Percentiles rank a stretch among this genome's conserved stretches.
These are phyloP conservation scores for Miichthys miiuy DNA, from an alignment of 2,797 vertebrate species.

Conservation along the genomic window DNA sequence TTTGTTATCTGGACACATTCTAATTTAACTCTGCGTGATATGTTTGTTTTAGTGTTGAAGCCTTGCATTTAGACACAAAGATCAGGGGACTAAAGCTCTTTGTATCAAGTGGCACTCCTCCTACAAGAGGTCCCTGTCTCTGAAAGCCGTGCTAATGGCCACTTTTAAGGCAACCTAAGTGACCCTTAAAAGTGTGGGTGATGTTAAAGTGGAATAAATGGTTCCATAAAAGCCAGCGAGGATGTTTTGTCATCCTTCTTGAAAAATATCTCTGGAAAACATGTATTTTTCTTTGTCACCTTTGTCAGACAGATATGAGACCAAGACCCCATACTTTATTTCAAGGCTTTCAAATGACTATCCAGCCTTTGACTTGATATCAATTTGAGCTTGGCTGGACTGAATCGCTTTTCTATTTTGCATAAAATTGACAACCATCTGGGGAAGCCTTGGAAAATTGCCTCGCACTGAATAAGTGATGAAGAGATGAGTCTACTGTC, in stretches of 20 bases:
- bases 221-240: conserved; percentile 76
- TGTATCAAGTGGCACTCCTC: conserved; percentile 60
- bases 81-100: conserved; percentile 57
- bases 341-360: conserved; percentile 59
- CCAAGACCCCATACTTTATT: conserved; percentile 57
- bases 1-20: conserved; percentile 60
- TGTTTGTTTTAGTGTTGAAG: conserved; percentile 66
- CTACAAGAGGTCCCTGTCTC: conserved; percentile 59
- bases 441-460: conserved; percentile 75
- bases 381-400: conserved; percentile 67
- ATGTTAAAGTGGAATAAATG: conserved; percentile 82
- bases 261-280: conserved; percentile 65
- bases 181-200: conserved; percentile 77
- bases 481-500: conserved; percentile 78
- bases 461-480: conserved; percentile 80
- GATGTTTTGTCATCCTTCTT: conserved; percentile 73
- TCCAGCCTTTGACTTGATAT: conserved; percentile 60
- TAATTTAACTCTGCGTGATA: conserved; percentile 67
- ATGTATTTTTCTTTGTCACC: conserved; percentile 73
- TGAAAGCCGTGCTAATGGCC: conserved; percentile 77
- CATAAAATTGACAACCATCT: conserved; percentile 79
- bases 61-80: conserved; percentile 48
- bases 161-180: conserved; percentile 71
- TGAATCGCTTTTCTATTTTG: conserved; percentile 69
- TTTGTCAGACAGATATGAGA: conserved; percentile 64